phyloP scores from a whole-genome alignment of 2,888 invertebrate genomes.

The Amiota mariae region DNA sequence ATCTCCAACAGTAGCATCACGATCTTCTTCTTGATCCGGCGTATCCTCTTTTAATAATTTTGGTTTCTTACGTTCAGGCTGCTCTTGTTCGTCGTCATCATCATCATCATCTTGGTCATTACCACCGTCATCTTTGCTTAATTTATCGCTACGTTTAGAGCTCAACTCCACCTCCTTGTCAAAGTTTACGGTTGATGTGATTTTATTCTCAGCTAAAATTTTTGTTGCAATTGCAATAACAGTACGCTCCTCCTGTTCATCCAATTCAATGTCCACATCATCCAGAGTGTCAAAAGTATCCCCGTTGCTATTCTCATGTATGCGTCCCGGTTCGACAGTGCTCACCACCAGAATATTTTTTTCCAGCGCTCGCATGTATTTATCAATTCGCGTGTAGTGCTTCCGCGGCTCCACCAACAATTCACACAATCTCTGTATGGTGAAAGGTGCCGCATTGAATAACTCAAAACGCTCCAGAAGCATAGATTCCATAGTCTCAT shows the following conservation, averaged over 20 bases:
- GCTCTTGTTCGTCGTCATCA: neutral
- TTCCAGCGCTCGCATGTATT: conserved; percentile 94
- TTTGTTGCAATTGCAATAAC: neutral
- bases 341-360: conserved; percentile 81
- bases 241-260: neutral
- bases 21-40: no score
- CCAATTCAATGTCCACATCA: conserved; percentile 6
- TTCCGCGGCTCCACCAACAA: conserved; percentile 88
- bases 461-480: conserved; percentile 84
- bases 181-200: no score
- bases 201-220: neutral
- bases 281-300: neutral
- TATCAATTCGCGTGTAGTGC: conserved; percentile 93
- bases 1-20: no score
- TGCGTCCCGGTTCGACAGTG: conserved; percentile 2
- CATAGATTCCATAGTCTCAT: conserved; percentile 86
- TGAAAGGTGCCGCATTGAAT: conserved; percentile 91
- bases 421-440: conserved; percentile 93
- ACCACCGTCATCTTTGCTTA: no score
- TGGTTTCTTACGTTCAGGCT: neutral
- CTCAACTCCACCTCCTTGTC: no score
- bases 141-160: no score
- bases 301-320: neutral
- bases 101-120: neutral
- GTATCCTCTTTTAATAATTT: neutral